Evolutionary conservation across 2,113 vertebrate genomes (phyloP).

Genomic region (Paracanthobrama guichenoti): DNA sequence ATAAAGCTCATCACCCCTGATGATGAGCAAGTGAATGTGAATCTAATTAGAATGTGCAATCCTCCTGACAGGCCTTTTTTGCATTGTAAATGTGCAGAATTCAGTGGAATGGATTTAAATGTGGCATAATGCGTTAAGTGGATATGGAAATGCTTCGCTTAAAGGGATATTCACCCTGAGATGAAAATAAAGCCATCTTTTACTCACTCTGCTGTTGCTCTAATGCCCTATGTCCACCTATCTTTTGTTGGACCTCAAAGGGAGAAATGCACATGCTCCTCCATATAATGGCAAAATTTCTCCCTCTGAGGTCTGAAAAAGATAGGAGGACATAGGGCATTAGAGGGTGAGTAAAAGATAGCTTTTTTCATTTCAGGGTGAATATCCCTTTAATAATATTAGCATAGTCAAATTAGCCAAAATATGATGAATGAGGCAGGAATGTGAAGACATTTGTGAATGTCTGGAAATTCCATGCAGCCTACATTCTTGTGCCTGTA

Average conservation of each 20-base stretch:
- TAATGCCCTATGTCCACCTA: too few species aligned
- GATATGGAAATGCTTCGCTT: background rate
- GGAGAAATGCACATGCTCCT: too few species aligned
- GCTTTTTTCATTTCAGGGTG: too few species aligned
- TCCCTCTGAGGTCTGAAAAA: too few species aligned
- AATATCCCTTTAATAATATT: background rate
- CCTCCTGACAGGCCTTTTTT: background rate
- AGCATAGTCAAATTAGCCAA: background rate
- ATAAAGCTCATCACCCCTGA: background rate
- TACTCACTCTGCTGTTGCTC: too few species aligned
- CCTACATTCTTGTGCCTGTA: background rate
- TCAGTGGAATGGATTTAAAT: constrained; percentile 1
- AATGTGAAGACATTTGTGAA: background rate
- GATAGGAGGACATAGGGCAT: too few species aligned
- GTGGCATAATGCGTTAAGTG: background rate
- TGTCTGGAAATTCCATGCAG: background rate
- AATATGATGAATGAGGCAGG: background rate
- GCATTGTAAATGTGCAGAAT: background rate
- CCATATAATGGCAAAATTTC: too few species aligned
- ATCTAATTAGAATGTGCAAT: constrained; percentile 8
- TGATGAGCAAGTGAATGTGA: constrained; percentile 16
- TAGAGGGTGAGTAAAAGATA: too few species aligned
- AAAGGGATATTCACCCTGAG: too few species aligned
- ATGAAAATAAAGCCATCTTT: too few species aligned
- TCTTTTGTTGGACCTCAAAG: too few species aligned